These are phyloP conservation scores for Bolinopsis microptera DNA, from an alignment of 37 sponge, comb jelly and placozoan species.

Conservation along the genomic window DNA sequence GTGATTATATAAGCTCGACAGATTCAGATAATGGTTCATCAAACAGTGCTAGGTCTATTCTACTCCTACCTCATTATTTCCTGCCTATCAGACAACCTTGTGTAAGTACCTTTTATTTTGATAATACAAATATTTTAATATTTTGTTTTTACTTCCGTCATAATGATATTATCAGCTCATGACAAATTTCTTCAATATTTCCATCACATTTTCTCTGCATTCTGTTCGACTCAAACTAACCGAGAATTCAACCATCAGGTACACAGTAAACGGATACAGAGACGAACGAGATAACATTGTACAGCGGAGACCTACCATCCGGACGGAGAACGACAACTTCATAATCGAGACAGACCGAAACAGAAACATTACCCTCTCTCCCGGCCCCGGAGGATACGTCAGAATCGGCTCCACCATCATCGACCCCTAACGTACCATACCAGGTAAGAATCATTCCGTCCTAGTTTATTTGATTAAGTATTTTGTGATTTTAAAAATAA, in stretches of 20 bases:
- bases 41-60: not conserved
- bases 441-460: not conserved
- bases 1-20: not conserved
- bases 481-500: too few species aligned
- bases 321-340: conserved; percentile 63
- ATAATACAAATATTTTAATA: not conserved
- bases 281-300: conserved; percentile 61
- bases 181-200: too few species aligned
- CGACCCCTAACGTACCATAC: conserved; percentile 36
- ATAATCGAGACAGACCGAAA: not conserved
- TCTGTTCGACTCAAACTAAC: not conserved
- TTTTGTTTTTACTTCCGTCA: not conserved
- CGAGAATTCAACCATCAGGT: too few species aligned
- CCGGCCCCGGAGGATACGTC: conserved; percentile 29
- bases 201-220: not conserved
- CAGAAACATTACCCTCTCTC: conserved; percentile 61
- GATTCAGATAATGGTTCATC: not conserved
- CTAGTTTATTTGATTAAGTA: not conserved
- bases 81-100: conserved; percentile 41
- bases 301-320: conserved; percentile 62
- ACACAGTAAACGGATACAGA: conserved; percentile 39
- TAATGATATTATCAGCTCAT: too few species aligned
- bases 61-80: conserved; percentile 25
- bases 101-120: conserved; percentile 22
- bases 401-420: conserved; percentile 58